Evolutionary conservation across 2,113 vertebrate genomes (phyloP).

Genomic region (Alexandromys fortis): DNA sequence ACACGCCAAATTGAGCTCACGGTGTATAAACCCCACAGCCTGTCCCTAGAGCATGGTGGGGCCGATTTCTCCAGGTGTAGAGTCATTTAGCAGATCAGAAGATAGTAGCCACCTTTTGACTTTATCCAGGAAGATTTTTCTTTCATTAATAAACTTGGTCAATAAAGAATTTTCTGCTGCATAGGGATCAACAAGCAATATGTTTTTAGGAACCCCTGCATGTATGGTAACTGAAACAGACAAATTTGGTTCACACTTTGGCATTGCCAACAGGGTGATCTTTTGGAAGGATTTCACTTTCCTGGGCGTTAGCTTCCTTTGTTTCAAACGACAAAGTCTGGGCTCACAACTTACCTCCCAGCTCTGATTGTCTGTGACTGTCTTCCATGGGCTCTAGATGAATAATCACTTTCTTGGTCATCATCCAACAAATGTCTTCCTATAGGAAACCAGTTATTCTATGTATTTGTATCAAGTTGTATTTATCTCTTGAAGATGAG

Average conservation of each 20-base stretch:
- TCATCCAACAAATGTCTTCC: neutral
- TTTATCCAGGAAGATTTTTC: conserved; percentile 26
- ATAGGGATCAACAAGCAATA: neutral
- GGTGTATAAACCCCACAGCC: neutral
- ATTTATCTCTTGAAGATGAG: neutral
- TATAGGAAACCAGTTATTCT: neutral
- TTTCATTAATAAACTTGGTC: conserved; percentile 31
- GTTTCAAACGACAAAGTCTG: conserved; percentile 2
- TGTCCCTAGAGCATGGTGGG: neutral
- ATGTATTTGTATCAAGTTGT: neutral
- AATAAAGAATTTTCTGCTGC: neutral
- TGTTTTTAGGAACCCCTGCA: neutral
- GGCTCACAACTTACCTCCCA: neutral
- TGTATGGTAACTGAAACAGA: neutral
- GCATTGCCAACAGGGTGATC: neutral
- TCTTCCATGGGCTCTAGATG: neutral
- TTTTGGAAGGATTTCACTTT: conserved; percentile 13
- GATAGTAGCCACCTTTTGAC: conserved; percentile 22
- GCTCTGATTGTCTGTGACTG: neutral
- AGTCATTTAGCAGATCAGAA: conserved; percentile 13
- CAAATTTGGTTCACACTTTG: neutral
- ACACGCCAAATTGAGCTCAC: conserved; percentile 1
- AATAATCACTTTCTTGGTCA: neutral
- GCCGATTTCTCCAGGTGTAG: neutral
- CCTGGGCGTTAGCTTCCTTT: conserved; percentile 18